Base-by-base conservation (phyloP, 2,888 invertebrate genomes). In the Ditylenchus weischeri region DNA sequence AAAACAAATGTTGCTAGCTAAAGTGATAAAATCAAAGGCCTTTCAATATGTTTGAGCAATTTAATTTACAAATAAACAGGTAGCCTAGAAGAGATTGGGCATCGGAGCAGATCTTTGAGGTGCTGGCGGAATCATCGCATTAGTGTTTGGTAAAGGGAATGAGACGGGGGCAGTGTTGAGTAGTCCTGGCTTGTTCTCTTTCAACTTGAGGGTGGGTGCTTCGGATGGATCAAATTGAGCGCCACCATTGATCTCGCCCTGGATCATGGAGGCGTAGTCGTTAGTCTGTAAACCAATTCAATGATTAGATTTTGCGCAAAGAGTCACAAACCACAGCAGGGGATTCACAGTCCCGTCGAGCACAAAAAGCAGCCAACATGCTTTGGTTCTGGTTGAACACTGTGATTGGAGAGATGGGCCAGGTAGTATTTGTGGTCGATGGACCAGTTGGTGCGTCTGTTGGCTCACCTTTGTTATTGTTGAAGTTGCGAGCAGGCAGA, bases 251-350 rank as follows among this genome's bases (percentile, higher is more conserved):
- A 70, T 64, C 65, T 70, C 70, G 11, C 69, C 70, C 11, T 70
- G 69, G 29, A 79, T 74, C 79, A 79, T 79, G 57, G 79, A 79
- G 1, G 79, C 79, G 69, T 79, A 79, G 60, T 79, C 79, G 58
- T 79, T 77, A 18, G 78, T 78, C 74, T 72, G 15, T n/a, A 50
- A 49, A 64, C 10, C 21, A 18, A 29, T 48, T 19, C 47, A 47
- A 19, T 36, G 13, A 29, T 21, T 19, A 15, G 3, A 29, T 23
- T 29, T 0, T 29, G 35, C 35, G 7, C 1, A 59, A 19, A 7
- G 5, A 29, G 19, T 59, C 23, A 18, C 19, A 59, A 57, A 70
- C 70, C 58, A 48, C 57, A 8, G 61, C 63, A 2, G 70, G 68
- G 18, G 76, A 74, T 48, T 78, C 75, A 66, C 78, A 79, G 36